A percentile compares a stretch with the other conserved stretches of the same genome.
phyloP scores from a whole-genome alignment of 2,797 vertebrate species.

The Xerus rutilus region DNA sequence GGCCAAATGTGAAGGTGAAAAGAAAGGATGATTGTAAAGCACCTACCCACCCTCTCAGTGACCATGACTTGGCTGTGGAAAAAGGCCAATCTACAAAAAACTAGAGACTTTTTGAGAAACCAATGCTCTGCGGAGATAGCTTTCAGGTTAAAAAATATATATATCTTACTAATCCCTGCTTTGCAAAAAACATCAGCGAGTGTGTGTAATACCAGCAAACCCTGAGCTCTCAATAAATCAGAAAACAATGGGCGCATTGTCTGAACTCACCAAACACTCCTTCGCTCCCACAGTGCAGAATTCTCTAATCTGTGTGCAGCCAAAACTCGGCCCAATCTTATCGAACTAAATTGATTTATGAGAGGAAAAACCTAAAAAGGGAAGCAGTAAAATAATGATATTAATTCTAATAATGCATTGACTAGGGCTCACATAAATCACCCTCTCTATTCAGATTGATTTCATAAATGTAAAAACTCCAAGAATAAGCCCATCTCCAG shows the following conservation, averaged over 20 bases:
- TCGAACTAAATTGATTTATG: constrained; percentile 78
- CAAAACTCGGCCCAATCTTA: constrained; percentile 75
- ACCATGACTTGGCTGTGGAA: constrained; percentile 10
- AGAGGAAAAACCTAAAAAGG: constrained; percentile 76
- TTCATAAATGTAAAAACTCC: constrained; percentile 65
- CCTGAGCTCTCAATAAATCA: constrained; percentile 71
- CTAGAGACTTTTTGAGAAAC: constrained; percentile 4
- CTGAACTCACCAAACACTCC: constrained; percentile 31
- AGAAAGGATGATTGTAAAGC: constrained; percentile 48
- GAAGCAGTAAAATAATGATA: constrained; percentile 81
- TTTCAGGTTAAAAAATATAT: constrained; percentile 34
- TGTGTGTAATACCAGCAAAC: constrained; percentile 59
- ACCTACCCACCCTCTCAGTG: background rate
- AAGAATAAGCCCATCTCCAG: constrained; percentile 48
- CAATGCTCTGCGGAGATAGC: background rate
- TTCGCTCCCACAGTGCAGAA: background rate
- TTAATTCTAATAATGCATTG: constrained; percentile 82
- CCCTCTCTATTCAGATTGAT: constrained; percentile 72
- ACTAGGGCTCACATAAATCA: constrained; percentile 75
- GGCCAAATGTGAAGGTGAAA: constrained; percentile 20
- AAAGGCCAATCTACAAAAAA: background rate
- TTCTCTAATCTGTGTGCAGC: constrained; percentile 51
- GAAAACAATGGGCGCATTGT: constrained; percentile 77
- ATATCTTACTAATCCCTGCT: constrained; percentile 42
- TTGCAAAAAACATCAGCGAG: constrained; percentile 53